Base-by-base conservation (phyloP, 2,113 vertebrate species). In the Ploceus nigricollis region DNA sequence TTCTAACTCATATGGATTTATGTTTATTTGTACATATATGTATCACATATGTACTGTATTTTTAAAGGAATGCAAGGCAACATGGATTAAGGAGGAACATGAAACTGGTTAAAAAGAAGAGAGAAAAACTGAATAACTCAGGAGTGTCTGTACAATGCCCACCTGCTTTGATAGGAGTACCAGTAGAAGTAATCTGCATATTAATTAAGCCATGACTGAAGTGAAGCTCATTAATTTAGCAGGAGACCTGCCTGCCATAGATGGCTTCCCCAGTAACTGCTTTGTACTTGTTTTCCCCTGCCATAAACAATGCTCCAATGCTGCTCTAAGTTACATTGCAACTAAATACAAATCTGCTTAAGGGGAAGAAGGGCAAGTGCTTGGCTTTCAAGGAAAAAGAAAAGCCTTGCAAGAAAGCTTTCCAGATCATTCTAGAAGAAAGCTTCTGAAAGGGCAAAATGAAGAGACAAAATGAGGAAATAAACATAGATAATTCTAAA, bases 301-400 rank as follows among this genome's bases (percentile, higher is more conserved):
- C 57, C 73, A 92, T 89, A 91, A 93, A 94, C 60, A 90, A 13
- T 91, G 71, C 70, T 89, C 68, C 82, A 84, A 94, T 6, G 2
- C 85, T 81, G 61, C 37, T 68, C 12, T 45, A 94, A 82, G 57
- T 73, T 85, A 81, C 61, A 28, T n/a, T 47, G 66, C 9, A 66
- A 72, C 90, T 84, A 68, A 96, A 80, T 10, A 93, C 64, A 87
- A 93, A 37, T 28, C 66, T 84, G 31, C 65, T 96, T 79, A 90
- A 87, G 65, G 61, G 70, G 37, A 88, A 96, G 80, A 95, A 71
- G 23, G 12, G 71, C 20, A 66, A 93, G 65, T 39, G 79, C 58
- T 91, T 96, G 64, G 44, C 82, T 97, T 97, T 75, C 42, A 91
- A 82, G 54, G 85, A 91, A 96, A 90, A 94, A 96, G 10, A 60